Percentiles rank a stretch among this genome's conserved stretches.
These are phyloP conservation scores for Myiozetetes cayanensis DNA, from an alignment of 2,113 vertebrate genomes.

Conservation along the genomic window DNA sequence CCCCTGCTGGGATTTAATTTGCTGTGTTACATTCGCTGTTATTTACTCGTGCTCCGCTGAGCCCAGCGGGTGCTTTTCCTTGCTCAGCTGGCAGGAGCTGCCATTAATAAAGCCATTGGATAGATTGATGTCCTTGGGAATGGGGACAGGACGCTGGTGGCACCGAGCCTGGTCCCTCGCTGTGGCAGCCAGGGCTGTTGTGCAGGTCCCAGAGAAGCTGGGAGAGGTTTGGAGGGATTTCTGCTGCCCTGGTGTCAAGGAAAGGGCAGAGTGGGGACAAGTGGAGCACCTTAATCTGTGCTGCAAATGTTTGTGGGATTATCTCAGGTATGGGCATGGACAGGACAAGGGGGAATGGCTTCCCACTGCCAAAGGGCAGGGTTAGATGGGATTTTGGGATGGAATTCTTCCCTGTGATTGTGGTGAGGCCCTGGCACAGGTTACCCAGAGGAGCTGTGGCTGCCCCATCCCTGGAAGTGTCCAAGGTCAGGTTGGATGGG, in stretches of 20 bases:
- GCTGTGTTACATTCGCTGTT: not conserved
- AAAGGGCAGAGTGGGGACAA: not conserved
- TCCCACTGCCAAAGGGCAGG: not conserved
- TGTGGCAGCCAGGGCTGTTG: rapidly evolving
- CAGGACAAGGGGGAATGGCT: not conserved
- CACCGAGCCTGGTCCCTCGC: not conserved
- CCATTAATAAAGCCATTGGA: not conserved
- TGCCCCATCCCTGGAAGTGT: no score
- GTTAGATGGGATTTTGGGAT: rapidly evolving
- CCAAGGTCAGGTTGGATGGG: no score
- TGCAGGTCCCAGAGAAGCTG: not conserved
- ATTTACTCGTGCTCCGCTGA: slow-evolving; percentile 11
- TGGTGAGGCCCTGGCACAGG: not conserved
- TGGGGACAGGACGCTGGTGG: not conserved
- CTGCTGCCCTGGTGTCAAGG: not conserved
- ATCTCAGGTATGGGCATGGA: rapidly evolving
- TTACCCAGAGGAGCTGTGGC: not conserved
- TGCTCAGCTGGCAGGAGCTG: not conserved
- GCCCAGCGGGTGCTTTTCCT: not conserved
- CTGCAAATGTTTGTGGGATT: not conserved
- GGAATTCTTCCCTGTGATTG: rapidly evolving
- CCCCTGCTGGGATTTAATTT: slow-evolving; percentile 37
- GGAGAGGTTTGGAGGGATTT: not conserved
- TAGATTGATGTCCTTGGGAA: not conserved
- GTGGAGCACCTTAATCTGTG: not conserved